phyloP scores from a whole-genome alignment of 2,888 invertebrate species.

The Matsumyia berberina region DNA sequence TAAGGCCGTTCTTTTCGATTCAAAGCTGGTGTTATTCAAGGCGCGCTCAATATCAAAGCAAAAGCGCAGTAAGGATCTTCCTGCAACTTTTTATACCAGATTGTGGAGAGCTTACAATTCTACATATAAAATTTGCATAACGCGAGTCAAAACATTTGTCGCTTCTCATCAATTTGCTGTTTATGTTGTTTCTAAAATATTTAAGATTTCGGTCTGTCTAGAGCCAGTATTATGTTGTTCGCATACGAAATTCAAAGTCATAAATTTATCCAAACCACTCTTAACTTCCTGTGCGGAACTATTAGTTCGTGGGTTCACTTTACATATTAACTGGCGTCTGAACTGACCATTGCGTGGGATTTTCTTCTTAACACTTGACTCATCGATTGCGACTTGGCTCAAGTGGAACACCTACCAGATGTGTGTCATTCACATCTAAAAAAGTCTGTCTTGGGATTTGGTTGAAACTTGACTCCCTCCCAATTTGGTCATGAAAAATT shows the following conservation, averaged over 20 bases:
- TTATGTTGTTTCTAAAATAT: too few relatives aligned
- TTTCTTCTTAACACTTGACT: constrained; percentile 33
- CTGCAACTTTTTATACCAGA: too few relatives aligned
- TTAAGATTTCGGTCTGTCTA: too few relatives aligned
- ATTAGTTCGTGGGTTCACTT: not conserved
- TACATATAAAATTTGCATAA: too few relatives aligned
- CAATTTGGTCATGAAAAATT: constrained; percentile 21
- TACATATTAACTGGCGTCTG: constrained; percentile 6
- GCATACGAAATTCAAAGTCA: not conserved
- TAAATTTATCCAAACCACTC: not conserved
- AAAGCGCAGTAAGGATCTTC: too few relatives aligned
- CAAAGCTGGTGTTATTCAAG: too few relatives aligned
- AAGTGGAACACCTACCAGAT: not conserved
- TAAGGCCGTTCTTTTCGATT: too few relatives aligned
- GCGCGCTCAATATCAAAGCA: too few relatives aligned
- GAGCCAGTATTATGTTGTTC: too few relatives aligned
- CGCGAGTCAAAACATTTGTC: too few relatives aligned
- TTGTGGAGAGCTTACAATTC: too few relatives aligned
- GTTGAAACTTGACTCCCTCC: constrained; percentile 12
- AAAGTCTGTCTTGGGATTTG: constrained; percentile 1
- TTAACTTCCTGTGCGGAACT: not conserved
- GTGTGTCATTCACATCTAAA: constrained; percentile 44
- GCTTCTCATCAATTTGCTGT: too few relatives aligned
- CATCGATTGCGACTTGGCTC: constrained; percentile 3
- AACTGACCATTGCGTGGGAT: constrained; percentile 33